Evolutionary conservation across 1,140 invertebrate genomes (phyloP).

Genomic region (Diabrotica virgifera): DNA sequence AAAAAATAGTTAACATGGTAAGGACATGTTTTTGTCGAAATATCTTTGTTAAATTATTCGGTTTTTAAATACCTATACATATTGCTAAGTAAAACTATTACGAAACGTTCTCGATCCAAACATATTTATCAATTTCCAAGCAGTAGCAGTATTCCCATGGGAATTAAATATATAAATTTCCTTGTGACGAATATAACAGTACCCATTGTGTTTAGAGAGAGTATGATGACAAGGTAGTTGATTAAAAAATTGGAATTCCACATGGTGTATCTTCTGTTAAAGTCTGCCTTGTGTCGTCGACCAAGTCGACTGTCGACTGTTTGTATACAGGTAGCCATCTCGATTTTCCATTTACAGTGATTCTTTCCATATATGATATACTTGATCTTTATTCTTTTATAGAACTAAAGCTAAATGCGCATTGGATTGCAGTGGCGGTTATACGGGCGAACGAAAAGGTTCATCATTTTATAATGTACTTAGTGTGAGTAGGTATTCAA

Average conservation of each 20-base stretch:
- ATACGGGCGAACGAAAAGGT: not conserved
- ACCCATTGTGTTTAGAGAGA: slow-evolving; percentile 8
- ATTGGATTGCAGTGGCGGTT: slow-evolving; percentile 37
- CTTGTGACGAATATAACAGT: slow-evolving; percentile 7
- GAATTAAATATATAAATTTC: not conserved
- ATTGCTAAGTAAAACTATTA: too few species aligned
- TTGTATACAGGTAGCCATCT: slow-evolving; percentile 36
- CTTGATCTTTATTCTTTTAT: slow-evolving; percentile 51
- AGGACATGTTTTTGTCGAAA: too few species aligned
- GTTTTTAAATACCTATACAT: too few species aligned
- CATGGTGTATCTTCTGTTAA: slow-evolving; percentile 19
- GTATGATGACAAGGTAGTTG: slow-evolving; percentile 4
- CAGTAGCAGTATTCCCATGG: not conserved
- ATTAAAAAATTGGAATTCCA: slow-evolving; percentile 39
- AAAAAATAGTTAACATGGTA: too few species aligned
- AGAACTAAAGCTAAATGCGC: slow-evolving; percentile 44
- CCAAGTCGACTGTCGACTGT: slow-evolving; percentile 11
- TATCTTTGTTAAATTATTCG: too few species aligned
- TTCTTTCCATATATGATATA: slow-evolving; percentile 51
- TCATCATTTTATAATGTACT: too few species aligned
- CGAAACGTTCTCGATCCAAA: too few species aligned
- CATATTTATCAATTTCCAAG: too few species aligned
- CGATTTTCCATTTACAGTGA: slow-evolving; percentile 52
- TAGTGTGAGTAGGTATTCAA: too few species aligned
- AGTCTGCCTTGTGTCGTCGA: not conserved